Conservation (phyloP, 2,888 invertebrate genomes). For the Mycalesis mineus region DNA sequence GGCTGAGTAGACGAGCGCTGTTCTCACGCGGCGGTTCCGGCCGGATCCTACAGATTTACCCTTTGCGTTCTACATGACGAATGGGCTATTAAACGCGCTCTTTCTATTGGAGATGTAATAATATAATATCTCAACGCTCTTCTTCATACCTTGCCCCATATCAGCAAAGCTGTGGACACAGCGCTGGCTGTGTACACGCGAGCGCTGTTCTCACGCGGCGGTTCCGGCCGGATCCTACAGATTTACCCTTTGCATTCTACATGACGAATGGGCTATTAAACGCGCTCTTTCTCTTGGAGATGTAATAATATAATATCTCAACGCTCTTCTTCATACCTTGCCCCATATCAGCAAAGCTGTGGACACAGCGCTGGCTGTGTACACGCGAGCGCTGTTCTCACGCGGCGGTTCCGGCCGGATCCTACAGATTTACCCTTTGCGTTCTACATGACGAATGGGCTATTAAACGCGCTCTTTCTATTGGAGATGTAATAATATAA, state of each 20-base stretch:
- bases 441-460: conserved; percentile 11
- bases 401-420: conserved; percentile 27
- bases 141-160: conserved; percentile 18
- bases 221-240: conserved; percentile 24
- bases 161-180: conserved; percentile 20
- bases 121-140: background rate
- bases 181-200: conserved; percentile 21
- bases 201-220: conserved; percentile 28
- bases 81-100: too few species aligned
- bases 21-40: conserved; percentile 30
- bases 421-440: conserved; percentile 14
- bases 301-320: too few species aligned
- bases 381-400: conserved; percentile 27
- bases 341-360: conserved; percentile 15
- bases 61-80: too few species aligned
- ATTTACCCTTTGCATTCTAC: conserved; percentile 17
- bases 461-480: background rate
- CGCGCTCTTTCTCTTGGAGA: too few species aligned
- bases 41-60: conserved; percentile 21
- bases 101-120: too few species aligned
- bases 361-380: conserved; percentile 22
- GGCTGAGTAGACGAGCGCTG: conserved; percentile 17
- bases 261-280: conserved; percentile 4
- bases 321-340: conserved; percentile 18
- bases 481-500: too few species aligned